Base-by-base conservation (phyloP, 2,888 invertebrate genomes). In the Ecdyonurus torrentis region DNA sequence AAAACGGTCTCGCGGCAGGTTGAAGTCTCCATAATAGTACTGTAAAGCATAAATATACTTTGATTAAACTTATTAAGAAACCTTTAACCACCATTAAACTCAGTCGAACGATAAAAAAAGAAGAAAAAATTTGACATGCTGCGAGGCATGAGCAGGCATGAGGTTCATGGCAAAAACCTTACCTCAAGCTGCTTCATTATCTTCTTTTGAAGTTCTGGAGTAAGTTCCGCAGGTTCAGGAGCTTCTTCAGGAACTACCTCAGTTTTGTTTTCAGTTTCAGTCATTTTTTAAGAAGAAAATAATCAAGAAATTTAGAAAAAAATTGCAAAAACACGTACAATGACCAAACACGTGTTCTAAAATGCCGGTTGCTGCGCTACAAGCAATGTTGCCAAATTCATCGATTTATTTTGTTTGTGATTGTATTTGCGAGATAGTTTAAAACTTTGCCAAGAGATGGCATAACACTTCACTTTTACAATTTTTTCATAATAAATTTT, bases 1-100 rank as follows among this genome's bases (percentile, higher is more conserved):
- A 73, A 97, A 99, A 75, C 90, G 94, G 74, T 99, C 98, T 65
- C 89, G 83, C 0, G 87, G 86, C 61, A 99, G 78, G 76, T 99
- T 99, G 2, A 88, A 81, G 74, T 99, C 92, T 61, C 98, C 95
- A 79, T 89, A 91, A 71, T 82, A 86, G 71, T 82, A 86, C 83
- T 85, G 68, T 67, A 77, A 37, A 37, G 37, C 5, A 10, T 15
- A 37, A 37, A 37, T 15, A 37, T 10, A 37, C 5, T 37, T 37
- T 37, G 37, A 5, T 37, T 10, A 37, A 15, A 37, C 15, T 37
- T 37, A 10, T 37, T n/a, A n/a, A n/a, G n/a, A n/a, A n/a, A n/a
- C n/a, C n/a, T n/a, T n/a, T n/a, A n/a, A n/a, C n/a, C n/a, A n/a
- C n/a, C n/a, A n/a, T n/a, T n/a, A n/a, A n/a, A n/a, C n/a, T n/a